phyloP scores from a whole-genome alignment of 1,140 invertebrate genomes.

The Drosophila kurseongensis region DNA sequence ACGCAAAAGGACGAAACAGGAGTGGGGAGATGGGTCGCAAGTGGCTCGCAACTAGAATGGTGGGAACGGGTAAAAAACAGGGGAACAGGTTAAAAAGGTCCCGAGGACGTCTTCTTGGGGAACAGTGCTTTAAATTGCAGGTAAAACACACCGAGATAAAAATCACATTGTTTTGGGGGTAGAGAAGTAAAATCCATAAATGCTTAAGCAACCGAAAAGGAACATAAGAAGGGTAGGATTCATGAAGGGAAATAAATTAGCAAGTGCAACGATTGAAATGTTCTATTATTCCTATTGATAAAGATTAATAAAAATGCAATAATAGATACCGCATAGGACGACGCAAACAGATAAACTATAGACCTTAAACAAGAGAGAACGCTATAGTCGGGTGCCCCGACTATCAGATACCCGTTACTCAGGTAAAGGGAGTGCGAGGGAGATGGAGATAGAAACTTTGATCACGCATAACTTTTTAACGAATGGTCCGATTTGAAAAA shows the following conservation, averaged over 20 bases:
- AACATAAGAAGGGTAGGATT: background rate
- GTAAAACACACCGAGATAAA: conserved; percentile 32
- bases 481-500: too few species aligned
- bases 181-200: background rate
- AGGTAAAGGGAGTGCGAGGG: too few species aligned
- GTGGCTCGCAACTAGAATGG: conserved; percentile 10
- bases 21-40: conserved; percentile 21
- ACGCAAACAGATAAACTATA: too few species aligned
- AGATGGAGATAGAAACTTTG: too few species aligned
- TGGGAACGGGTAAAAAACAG: conserved; percentile 15
- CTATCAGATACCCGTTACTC: too few species aligned
- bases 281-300: too few species aligned
- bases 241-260: too few species aligned
- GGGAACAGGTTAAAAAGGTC: conserved; percentile 34
- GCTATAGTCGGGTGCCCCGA: too few species aligned
- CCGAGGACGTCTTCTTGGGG: conserved; percentile 20
- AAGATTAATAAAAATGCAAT: too few species aligned
- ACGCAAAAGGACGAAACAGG: conserved; percentile 67
- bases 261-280: background rate
- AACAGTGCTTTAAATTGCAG: conserved; percentile 56
- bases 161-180: background rate
- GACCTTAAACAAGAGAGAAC: too few species aligned
- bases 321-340: too few species aligned
- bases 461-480: too few species aligned
- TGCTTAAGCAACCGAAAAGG: conserved; percentile 1